Percentiles rank a stretch among this genome's conserved stretches.
Conservation (phyloP, 2,113 vertebrate genomes). For the Neoarius graeffei region DNA sequence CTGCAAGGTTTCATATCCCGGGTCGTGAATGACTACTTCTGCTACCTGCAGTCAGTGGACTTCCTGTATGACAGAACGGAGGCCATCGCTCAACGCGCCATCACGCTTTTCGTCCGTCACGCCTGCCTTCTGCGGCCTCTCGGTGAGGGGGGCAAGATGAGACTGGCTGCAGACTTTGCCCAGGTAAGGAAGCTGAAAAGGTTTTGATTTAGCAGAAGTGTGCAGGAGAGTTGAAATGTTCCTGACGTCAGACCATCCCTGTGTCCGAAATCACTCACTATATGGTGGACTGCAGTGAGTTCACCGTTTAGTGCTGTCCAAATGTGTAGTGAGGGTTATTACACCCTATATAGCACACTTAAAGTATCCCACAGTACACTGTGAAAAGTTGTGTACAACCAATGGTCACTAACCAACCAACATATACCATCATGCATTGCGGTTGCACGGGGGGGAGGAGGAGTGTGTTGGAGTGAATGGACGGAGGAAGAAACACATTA, state of each 20-base stretch:
- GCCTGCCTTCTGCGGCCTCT: slow-evolving; percentile 88
- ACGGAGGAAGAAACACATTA: too few relatives aligned
- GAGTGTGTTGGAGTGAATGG: too few relatives aligned
- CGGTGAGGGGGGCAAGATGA: slow-evolving; percentile 93
- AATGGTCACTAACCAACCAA: too few relatives aligned
- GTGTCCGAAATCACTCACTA: too few relatives aligned
- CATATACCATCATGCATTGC: too few relatives aligned
- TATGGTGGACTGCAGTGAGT: too few relatives aligned
- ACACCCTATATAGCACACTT: too few relatives aligned
- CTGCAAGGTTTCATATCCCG: slow-evolving; percentile 92
- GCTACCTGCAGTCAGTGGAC: slow-evolving; percentile 88
- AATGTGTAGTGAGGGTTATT: too few relatives aligned
- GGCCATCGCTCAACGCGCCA: slow-evolving; percentile 85
- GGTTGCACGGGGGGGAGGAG: too few relatives aligned
- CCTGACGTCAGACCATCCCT: not conserved
- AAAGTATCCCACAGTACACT: too few relatives aligned
- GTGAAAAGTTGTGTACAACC: too few relatives aligned
- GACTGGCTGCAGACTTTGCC: slow-evolving; percentile 92
- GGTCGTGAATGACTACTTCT: slow-evolving; percentile 92
- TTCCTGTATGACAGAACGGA: slow-evolving; percentile 92
- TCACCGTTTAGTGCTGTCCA: too few relatives aligned
- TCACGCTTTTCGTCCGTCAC: slow-evolving; percentile 89
- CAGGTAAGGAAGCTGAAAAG: slow-evolving; percentile 75
- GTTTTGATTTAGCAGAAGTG: not conserved
- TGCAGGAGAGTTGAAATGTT: not conserved